Conservation (phyloP, 2,888 invertebrate genomes). For the Melanostoma mellinum region DNA sequence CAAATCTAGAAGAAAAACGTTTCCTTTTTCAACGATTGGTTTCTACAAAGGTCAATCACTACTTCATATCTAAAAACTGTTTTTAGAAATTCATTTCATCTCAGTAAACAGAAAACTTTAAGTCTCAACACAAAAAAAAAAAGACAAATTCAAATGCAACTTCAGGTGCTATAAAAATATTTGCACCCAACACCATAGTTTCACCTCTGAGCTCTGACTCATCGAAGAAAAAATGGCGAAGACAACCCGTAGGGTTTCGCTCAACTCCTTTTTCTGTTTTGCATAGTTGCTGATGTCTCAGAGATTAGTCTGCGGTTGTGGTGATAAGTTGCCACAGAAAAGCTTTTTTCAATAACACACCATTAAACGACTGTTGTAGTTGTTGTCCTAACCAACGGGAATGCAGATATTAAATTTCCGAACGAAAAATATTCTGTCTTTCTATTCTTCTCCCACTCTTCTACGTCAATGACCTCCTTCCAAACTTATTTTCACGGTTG, state of each 20-base stretch:
- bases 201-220: constrained; percentile 21
- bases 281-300: constrained; percentile 26
- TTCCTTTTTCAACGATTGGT: too few relatives aligned
- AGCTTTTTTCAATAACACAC: constrained; percentile 49
- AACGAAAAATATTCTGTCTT: constrained; percentile 30
- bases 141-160: background rate
- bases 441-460: constrained; percentile 15
- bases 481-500: constrained; percentile 25
- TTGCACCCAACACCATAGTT: constrained; percentile 30
- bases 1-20: too few relatives aligned
- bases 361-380: constrained; percentile 6
- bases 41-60: too few relatives aligned
- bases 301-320: constrained; percentile 68
- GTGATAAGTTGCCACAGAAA: constrained; percentile 24
- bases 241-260: constrained; percentile 61
- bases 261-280: constrained; percentile 51
- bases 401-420: constrained; percentile 71
- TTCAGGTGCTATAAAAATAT: background rate
- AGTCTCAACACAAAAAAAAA: background rate
- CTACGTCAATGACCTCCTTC: background rate
- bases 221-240: constrained; percentile 17
- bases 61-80: too few relatives aligned
- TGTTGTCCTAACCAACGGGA: constrained; percentile 14
- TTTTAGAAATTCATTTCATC: too few relatives aligned
- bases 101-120: too few relatives aligned